phyloP scores from a whole-genome alignment of 2,113 vertebrate genomes.

The Serinus canaria region DNA sequence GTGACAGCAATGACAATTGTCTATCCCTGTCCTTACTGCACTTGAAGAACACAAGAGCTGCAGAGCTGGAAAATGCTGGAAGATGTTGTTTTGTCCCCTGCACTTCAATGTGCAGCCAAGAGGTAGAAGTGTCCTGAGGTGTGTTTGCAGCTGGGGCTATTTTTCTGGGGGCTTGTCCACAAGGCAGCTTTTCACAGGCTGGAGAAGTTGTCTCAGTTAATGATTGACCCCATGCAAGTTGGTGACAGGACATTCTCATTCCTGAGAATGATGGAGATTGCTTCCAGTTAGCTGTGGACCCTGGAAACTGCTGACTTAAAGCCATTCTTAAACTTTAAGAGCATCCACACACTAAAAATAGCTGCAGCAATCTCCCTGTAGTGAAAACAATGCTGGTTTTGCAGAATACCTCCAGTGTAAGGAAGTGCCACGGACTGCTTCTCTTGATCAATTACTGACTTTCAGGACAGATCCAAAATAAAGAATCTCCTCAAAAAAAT shows the following conservation, averaged over 20 bases:
- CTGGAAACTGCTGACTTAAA: slow-evolving; percentile 39
- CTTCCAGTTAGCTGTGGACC: not conserved
- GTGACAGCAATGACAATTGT: not conserved
- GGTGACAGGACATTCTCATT: not conserved
- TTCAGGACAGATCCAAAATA: not conserved
- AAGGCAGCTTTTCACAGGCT: not conserved
- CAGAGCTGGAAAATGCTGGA: not conserved
- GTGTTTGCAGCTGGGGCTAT: not conserved
- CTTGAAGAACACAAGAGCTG: not conserved
- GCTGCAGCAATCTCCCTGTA: not conserved
- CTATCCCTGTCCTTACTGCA: not conserved
- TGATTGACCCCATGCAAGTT: not conserved
- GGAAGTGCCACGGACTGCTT: not conserved
- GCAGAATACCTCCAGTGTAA: not conserved
- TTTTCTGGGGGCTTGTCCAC: not conserved
- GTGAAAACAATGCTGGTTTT: not conserved
- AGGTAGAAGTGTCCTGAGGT: not conserved
- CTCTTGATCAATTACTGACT: not conserved
- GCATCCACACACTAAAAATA: slow-evolving; percentile 1
- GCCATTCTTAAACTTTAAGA: slow-evolving; percentile 29
- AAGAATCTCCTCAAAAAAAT: not conserved
- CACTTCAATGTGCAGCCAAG: not conserved
- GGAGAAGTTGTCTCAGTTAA: not conserved
- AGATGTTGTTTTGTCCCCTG: not conserved
- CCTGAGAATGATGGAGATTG: not conserved